Evolutionary conservation across 2,113 vertebrate genomes (phyloP).

Genomic region (Melanocharis versteri): DNA sequence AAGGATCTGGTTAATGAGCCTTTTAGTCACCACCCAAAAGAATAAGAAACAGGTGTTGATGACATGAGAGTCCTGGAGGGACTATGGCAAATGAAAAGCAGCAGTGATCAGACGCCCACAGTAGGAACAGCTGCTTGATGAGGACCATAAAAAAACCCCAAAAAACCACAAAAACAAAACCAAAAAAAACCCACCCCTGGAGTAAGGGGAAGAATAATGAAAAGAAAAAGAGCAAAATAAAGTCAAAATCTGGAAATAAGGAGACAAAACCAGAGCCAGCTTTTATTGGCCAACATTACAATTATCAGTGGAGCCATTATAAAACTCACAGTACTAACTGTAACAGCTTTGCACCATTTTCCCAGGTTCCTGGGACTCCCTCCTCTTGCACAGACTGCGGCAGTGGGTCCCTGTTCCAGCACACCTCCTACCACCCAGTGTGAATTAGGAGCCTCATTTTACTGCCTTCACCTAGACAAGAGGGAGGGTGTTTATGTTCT

Average conservation of each 20-base stretch:
- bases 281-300: constrained; percentile 30
- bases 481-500: not conserved
- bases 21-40: not conserved
- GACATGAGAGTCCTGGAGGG: not conserved
- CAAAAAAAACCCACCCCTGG: not conserved
- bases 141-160: not conserved
- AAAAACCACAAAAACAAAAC: not conserved
- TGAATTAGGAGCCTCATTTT: constrained; percentile 51
- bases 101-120: not conserved
- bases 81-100: not conserved
- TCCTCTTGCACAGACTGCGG: not conserved
- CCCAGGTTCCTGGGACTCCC: not conserved
- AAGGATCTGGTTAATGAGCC: constrained; percentile 5
- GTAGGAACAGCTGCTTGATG: constrained; percentile 54
- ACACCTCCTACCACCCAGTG: not conserved
- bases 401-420: not conserved
- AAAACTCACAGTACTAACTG: not conserved
- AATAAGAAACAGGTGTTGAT: not conserved
- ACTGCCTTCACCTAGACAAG: not conserved
- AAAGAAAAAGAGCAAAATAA: constrained; percentile 25
- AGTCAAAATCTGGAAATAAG: constrained; percentile 23
- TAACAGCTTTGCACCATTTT: constrained; percentile 43
- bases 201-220: not conserved
- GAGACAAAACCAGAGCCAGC: constrained; percentile 22
- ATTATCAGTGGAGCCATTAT: constrained; percentile 2